A percentile compares a stretch with the other conserved stretches of the same genome.
phyloP scores from a whole-genome alignment of 2,113 vertebrate species.

The Dascyllus trimaculatus region DNA sequence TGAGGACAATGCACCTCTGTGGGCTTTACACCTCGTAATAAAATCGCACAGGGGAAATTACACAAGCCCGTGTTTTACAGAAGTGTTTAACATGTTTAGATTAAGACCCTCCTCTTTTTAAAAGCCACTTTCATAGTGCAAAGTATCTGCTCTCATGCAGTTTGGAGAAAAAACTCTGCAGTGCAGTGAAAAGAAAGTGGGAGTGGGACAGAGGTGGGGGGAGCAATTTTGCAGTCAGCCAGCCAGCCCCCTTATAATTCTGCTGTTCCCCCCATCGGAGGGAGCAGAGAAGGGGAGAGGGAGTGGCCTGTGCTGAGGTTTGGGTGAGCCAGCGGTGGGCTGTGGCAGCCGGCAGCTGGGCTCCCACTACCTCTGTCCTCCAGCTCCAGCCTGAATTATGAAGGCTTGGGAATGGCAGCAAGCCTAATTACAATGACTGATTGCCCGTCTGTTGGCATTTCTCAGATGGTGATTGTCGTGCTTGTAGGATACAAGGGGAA shows the following conservation, averaged over 20 bases:
- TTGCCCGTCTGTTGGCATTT: conserved; percentile 80
- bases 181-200: conserved; percentile 67
- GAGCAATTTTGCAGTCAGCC: conserved; percentile 71
- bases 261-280: conserved; percentile 38
- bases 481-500: conserved; percentile 59
- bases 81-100: conserved; percentile 23
- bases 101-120: conserved; percentile 33
- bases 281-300: conserved; percentile 37
- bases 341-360: conserved; percentile 69
- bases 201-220: conserved; percentile 51
- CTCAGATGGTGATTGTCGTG: conserved; percentile 79
- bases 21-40: conserved; percentile 27
- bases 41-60: conserved; percentile 8
- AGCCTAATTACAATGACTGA: conserved; percentile 83
- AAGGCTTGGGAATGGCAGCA: conserved; percentile 75
- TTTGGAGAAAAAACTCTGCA: conserved; percentile 64
- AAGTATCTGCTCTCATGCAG: conserved; percentile 47
- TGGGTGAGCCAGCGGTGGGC: conserved; percentile 64
- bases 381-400: conserved; percentile 75
- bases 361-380: conserved; percentile 61
- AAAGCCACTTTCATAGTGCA: conserved; percentile 23
- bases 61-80: conserved; percentile 24
- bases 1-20: not conserved
- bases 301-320: conserved; percentile 67
- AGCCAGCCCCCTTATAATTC: conserved; percentile 70